Conservation (phyloP, 2,888 invertebrate genomes). For the Drosophila recens region DNA sequence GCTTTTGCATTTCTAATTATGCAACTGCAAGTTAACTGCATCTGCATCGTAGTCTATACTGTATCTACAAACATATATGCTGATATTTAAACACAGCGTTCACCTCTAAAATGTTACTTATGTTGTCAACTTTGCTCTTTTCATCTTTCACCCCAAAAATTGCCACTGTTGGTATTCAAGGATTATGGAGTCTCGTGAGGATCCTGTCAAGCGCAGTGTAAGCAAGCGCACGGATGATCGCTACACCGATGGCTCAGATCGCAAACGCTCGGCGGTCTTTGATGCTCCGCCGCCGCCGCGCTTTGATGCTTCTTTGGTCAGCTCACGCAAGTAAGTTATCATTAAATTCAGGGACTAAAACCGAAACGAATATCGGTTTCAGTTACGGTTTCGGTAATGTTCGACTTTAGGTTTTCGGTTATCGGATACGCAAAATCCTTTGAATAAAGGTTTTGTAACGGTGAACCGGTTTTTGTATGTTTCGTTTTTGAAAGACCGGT, state of each 20-base stretch:
- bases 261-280: slow-evolving; percentile 83
- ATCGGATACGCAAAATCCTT: no score
- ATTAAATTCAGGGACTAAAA: neutral
- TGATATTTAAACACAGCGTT: neutral
- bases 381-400: no score
- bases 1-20: slow-evolving; percentile 56
- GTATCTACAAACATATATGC: slow-evolving; percentile 29
- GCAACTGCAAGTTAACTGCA: slow-evolving; percentile 54
- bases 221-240: slow-evolving; percentile 84
- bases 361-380: no score
- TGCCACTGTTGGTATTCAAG: slow-evolving; percentile 59
- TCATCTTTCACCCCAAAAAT: slow-evolving; percentile 54
- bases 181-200: slow-evolving; percentile 85
- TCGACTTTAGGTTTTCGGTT: no score
- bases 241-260: slow-evolving; percentile 81
- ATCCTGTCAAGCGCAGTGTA: slow-evolving; percentile 82
- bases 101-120: slow-evolving; percentile 39
- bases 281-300: slow-evolving; percentile 85
- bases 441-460: no score
- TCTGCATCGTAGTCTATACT: slow-evolving; percentile 62
- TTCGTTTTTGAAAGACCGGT: no score
- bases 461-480: no score
- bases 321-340: slow-evolving; percentile 81
- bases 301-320: slow-evolving; percentile 83
- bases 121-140: slow-evolving; percentile 48